phyloP scores from a whole-genome alignment of 2,888 invertebrate species.

The Lasioglossum vierecki region DNA sequence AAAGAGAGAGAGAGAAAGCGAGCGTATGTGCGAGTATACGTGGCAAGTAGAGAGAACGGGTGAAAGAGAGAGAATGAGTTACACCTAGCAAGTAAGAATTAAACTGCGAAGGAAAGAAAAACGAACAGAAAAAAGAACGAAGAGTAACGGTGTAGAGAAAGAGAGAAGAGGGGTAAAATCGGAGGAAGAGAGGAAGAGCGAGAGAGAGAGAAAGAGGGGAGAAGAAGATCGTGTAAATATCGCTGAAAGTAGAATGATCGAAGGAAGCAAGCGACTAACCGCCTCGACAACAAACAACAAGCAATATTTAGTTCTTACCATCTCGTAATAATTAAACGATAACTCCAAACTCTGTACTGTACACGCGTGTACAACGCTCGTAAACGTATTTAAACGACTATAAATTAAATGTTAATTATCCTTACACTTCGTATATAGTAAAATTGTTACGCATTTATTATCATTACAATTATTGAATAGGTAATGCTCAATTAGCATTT shows the following conservation, averaged over 20 bases:
- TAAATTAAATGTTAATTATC: slow-evolving; percentile 84
- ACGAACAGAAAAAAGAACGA: slow-evolving; percentile 22
- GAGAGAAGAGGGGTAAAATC: slow-evolving; percentile 6
- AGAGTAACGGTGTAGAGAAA: slow-evolving; percentile 27
- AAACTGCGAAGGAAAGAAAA: slow-evolving; percentile 41
- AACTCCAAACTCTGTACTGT: slow-evolving; percentile 78
- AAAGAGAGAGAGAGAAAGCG: slow-evolving; percentile 29
- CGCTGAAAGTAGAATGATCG: slow-evolving; percentile 77
- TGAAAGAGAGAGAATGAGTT: slow-evolving; percentile 37
- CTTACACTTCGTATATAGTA: slow-evolving; percentile 82
- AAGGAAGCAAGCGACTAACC: slow-evolving; percentile 75
- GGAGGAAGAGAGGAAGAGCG: slow-evolving; percentile 3
- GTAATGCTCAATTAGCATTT: slow-evolving; percentile 85
- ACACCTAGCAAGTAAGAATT: slow-evolving; percentile 60
- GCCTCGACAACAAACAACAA: slow-evolving; percentile 79
- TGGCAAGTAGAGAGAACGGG: slow-evolving; percentile 14
- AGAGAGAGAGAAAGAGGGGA: slow-evolving; percentile 3
- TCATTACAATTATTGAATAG: slow-evolving; percentile 84
- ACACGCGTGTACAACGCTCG: slow-evolving; percentile 79
- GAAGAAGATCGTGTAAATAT: slow-evolving; percentile 75
- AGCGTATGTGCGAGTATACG: background rate
- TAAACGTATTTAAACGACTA: slow-evolving; percentile 83
- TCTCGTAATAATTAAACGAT: slow-evolving; percentile 77
- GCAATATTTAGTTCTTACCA: slow-evolving; percentile 83
- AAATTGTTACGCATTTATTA: slow-evolving; percentile 84